Base-by-base conservation (phyloP, 2,888 invertebrate genomes). In the Ornithoptera priamus region DNA sequence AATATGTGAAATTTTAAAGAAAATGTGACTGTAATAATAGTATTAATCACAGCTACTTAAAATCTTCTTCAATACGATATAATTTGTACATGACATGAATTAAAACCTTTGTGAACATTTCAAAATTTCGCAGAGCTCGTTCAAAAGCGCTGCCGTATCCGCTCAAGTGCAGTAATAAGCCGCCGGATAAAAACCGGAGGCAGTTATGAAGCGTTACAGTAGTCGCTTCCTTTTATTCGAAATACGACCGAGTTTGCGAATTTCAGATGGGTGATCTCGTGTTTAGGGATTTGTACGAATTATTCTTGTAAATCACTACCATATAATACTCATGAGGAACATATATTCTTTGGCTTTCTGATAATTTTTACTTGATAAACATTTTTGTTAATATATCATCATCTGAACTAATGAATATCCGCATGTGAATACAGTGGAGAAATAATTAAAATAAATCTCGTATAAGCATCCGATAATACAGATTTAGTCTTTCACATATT, bases 111-210 rank as follows among this genome's bases (percentile, higher is more conserved):
- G 60, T 30, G 50, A 22, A 57, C 60, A 24, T 20, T 60, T 8
- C 46, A 8, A 50, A 66, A 60, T 60, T 66, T 46, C 50, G 46
- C 46, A 2, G 57, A 30, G 59, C 59, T 24, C 65, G 58, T 59
- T 66, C 59, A 24, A 59, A 65, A 57, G 7, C 50, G 24, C 62
- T 39, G 53, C 24, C 15, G 56, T 24, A 56, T 24, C 18, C 57
- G 57, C 57, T 65, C 53, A 56, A 62, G 65, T 62, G 68, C 64
- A 56, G 53, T 65, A 69, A 65, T 69, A 60, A 65, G 68, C 63
- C 20, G 53, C 39, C 8, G 50, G 8, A 22, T 62, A 66, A 69
- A 69, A 66, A 65, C 24, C 57, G 62, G 30, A 42, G 65, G 46
- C 65, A 60, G 53, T 65, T 60, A 46, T 53, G 36, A 15, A 64